A percentile compares a stretch with the other conserved stretches of the same genome.
These are phyloP conservation scores for Hephaestus fuliginosus DNA, from an alignment of 2,797 vertebrate genomes.

Conservation along the genomic window DNA sequence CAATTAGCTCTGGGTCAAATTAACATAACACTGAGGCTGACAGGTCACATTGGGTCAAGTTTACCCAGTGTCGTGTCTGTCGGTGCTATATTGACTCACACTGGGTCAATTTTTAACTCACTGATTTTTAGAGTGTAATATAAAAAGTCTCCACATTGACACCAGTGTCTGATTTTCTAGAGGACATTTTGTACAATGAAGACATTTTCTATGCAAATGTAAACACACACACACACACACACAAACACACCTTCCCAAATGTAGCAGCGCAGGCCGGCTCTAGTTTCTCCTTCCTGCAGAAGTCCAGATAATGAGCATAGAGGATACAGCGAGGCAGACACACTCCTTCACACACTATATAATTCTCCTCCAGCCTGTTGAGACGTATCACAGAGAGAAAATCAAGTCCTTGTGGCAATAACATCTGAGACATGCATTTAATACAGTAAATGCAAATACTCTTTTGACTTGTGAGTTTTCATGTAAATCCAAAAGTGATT, in stretches of 20 bases:
- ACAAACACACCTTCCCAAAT: constrained; percentile 93
- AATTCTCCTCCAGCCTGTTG: constrained; percentile 97
- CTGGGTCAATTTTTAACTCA: no score
- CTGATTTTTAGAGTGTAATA: no score
- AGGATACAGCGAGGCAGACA: constrained; percentile 97
- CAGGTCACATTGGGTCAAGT: no score
- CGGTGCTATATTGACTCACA: no score
- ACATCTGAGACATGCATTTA: background rate
- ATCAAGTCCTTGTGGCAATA: background rate
- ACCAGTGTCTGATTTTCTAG: background rate
- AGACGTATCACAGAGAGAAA: background rate
- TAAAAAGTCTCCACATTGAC: background rate
- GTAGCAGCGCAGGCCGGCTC: constrained; percentile 98
- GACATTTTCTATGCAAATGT: background rate
- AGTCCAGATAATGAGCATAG: constrained; percentile 98
- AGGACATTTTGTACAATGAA: background rate
- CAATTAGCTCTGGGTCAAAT: no score
- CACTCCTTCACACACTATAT: constrained; percentile 98
- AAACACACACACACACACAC: constrained; percentile 74
- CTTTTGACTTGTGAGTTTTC: no score
- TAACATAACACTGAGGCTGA: no score
- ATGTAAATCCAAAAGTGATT: background rate
- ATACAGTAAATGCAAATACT: background rate
- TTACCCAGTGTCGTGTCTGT: no score
- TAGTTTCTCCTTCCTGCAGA: constrained; percentile 97